These are phyloP conservation scores for Xylocopa sonorina DNA, from an alignment of 1,140 invertebrate species.

Conservation along the genomic window DNA sequence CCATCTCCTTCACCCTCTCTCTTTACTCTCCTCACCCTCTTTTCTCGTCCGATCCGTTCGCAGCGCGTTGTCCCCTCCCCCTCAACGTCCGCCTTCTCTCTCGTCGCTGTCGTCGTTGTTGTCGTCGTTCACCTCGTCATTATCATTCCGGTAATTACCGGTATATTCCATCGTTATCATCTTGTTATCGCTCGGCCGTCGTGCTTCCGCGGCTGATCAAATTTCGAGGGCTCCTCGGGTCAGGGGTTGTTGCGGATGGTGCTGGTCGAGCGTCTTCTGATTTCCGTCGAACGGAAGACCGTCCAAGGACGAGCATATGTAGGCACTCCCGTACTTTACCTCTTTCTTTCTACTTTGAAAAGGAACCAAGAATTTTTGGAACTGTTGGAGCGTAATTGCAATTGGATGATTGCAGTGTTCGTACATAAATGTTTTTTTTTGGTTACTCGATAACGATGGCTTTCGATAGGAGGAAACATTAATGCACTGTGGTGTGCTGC, in stretches of 20 bases:
- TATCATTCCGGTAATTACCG: conserved; percentile 80
- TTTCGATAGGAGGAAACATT: too few species aligned
- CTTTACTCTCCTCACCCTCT: conserved; percentile 36
- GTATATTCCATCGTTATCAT: conserved; percentile 78
- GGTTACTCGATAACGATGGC: too few species aligned
- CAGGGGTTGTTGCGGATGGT: conserved; percentile 8
- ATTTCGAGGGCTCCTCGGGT: conserved; percentile 37
- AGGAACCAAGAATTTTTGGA: too few species aligned
- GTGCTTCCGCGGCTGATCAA: conserved; percentile 61
- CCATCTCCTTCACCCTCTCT: conserved; percentile 3
- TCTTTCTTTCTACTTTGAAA: neutral
- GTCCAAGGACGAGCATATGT: too few species aligned
- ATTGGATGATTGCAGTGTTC: too few species aligned
- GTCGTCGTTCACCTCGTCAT: conserved; percentile 72
- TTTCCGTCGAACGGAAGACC: neutral
- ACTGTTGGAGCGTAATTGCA: too few species aligned
- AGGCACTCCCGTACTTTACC: neutral
- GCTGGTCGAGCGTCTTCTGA: neutral
- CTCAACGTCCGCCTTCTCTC: conserved; percentile 26
- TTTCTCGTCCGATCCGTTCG: conserved; percentile 14
- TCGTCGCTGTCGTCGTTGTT: conserved; percentile 26
- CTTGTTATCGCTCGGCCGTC: conserved; percentile 74
- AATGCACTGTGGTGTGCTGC: too few species aligned
- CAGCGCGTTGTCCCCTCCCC: neutral
- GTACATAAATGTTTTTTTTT: neutral